Base-by-base conservation (phyloP, 2,113 vertebrate genomes). In the Lepisosteus osseus region DNA sequence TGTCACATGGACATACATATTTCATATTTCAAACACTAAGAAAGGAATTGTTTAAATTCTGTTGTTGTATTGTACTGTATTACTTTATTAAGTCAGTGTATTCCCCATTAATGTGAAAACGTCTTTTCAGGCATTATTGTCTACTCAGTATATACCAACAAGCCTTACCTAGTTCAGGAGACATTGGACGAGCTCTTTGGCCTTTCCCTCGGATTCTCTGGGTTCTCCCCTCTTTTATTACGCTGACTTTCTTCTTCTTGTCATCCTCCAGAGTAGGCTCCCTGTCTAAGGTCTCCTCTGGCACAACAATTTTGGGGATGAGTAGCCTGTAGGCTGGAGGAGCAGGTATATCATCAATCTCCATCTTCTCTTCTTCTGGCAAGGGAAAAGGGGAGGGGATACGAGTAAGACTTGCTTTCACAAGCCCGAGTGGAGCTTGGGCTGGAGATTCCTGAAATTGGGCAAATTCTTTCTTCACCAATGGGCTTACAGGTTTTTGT, bases 141-240 rank as follows among this genome's bases (percentile, higher is more conserved):
- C 29, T 29, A 29, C 29, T 29, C 29, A 29, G 47, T 51, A 11
- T 2, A 70, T 74, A 6, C 3, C 15, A 29, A 61, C 68, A 57
- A 63, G 54, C 66, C 90, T 72, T 85, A 97, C 97, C 97, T 82
- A 94, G 83, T 79, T 98, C 95, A 6, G 96, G 96, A 51, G 96
- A 98, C 74, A 93, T 87, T 61, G 95, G 95, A 76, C 95, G 90
- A 59, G 86, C 76, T 73, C 95, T 92, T 2, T 94, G 94, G 68
- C 90, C 92, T 85, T 94, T 98, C 71, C 91, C 95, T 86, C 93
- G 96, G 83, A 85, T 90, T 79, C 93, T 91, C 0, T 69, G 76
- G 61, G 88, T 90, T 74, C 92, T 87, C 72, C 88, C 85, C 75
- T 93, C 94, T 87, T 91, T 94, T 74, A 78, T 64, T 56, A 14